Evolutionary conservation across 2,797 vertebrate species (phyloP).

Genomic region (Coilia nasus): DNA sequence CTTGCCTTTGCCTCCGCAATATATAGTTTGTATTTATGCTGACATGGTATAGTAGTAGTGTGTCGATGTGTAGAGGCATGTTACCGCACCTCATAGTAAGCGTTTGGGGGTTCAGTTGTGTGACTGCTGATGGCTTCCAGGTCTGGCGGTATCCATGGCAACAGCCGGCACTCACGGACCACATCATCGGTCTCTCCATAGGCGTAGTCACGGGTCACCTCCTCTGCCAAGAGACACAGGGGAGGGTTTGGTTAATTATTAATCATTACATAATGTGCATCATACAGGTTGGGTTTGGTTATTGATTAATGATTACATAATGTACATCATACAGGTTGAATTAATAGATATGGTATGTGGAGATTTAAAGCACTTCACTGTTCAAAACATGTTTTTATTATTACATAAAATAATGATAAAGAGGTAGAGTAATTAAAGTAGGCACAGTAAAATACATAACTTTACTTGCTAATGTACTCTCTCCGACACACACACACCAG

Average conservation of each 20-base stretch:
- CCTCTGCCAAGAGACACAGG: slow-evolving; percentile 72
- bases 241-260: neutral
- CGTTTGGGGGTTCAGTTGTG: slow-evolving; percentile 79
- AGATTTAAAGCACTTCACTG: no score
- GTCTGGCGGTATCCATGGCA: slow-evolving; percentile 83
- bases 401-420: no score
- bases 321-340: no score
- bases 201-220: slow-evolving; percentile 89
- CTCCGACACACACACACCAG: no score
- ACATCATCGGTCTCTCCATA: slow-evolving; percentile 82
- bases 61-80: neutral
- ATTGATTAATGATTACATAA: neutral
- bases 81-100: slow-evolving; percentile 83
- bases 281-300: neutral
- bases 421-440: no score
- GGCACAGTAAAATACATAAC: no score
- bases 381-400: no score
- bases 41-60: neutral
- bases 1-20: neutral
- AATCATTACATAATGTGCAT: no score
- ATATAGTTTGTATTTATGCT: neutral
- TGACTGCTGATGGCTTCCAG: slow-evolving; percentile 69
- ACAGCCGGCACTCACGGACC: slow-evolving; percentile 82
- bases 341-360: no score
- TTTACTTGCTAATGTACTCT: no score